Evolutionary conservation across 2,797 vertebrate genomes (phyloP).

Genomic region (Hipposideros larvatus): DNA sequence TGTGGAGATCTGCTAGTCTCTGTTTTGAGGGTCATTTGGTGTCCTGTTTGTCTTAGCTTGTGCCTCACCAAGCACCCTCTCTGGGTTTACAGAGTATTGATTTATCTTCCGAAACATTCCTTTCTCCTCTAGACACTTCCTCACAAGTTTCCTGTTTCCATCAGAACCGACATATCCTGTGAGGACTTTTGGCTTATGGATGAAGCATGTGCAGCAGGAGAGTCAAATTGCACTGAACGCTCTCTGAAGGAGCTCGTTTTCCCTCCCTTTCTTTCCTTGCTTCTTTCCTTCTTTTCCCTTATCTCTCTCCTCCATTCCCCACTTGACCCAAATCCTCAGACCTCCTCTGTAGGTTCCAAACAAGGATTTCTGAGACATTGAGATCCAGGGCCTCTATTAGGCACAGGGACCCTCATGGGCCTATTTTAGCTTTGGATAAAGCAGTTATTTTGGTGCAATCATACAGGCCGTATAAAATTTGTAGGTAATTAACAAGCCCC

Average conservation of each 20-base stretch:
- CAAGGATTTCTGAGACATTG: background rate
- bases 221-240: accelerated
- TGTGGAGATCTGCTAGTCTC: accelerated
- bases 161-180: background rate
- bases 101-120: slow-evolving; percentile 71
- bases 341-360: slow-evolving; percentile 48
- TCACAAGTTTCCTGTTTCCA: slow-evolving; percentile 64
- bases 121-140: slow-evolving; percentile 58
- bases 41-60: slow-evolving; percentile 30
- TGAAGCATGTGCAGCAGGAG: accelerated
- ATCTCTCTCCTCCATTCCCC: slow-evolving; percentile 43
- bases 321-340: background rate
- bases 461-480: background rate
- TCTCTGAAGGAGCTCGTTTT: background rate
- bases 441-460: background rate
- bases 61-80: background rate
- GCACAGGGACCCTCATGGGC: too few relatives aligned
- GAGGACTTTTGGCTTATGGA: background rate
- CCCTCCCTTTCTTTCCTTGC: slow-evolving; percentile 16
- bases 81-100: background rate
- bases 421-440: background rate
- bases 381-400: background rate
- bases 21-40: background rate
- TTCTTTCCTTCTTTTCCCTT: slow-evolving; percentile 51
- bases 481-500: background rate